phyloP scores from a whole-genome alignment of 2,888 invertebrate species.

The Geotrupes spiniger region DNA sequence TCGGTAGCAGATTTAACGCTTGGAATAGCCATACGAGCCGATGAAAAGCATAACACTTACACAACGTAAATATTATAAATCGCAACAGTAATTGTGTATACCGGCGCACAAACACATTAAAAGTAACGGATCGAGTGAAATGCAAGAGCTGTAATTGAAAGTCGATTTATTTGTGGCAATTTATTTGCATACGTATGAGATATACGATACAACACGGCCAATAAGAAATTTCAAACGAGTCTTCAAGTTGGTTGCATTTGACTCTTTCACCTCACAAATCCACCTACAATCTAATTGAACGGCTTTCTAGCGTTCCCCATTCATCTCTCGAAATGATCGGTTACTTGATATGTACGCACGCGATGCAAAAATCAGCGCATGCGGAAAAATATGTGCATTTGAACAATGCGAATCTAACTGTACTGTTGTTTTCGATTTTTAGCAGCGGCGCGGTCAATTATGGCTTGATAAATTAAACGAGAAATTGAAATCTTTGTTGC shows the following conservation, averaged over 20 bases:
- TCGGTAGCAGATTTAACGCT: too few relatives aligned
- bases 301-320: constrained; percentile 43
- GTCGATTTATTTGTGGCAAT: constrained; percentile 30
- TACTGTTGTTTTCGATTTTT: too few relatives aligned
- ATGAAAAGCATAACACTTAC: too few relatives aligned
- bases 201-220: constrained; percentile 31
- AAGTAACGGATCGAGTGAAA: constrained; percentile 7
- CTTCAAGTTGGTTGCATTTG: constrained; percentile 35
- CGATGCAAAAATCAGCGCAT: too few relatives aligned
- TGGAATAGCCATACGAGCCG: too few relatives aligned
- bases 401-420: too few relatives aligned
- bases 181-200: constrained; percentile 31
- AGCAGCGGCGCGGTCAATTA: too few relatives aligned
- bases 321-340: constrained; percentile 27
- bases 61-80: neutral
- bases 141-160: constrained; percentile 19
- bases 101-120: constrained; percentile 1
- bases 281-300: constrained; percentile 41
- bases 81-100: neutral
- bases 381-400: too few relatives aligned
- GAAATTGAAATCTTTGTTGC: too few relatives aligned
- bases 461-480: too few relatives aligned
- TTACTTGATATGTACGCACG: constrained; percentile 7
- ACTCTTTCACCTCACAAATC: constrained; percentile 38
- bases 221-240: constrained; percentile 35